Base-by-base conservation (phyloP, 2,888 invertebrate species). In the Microdon myrmicae region DNA sequence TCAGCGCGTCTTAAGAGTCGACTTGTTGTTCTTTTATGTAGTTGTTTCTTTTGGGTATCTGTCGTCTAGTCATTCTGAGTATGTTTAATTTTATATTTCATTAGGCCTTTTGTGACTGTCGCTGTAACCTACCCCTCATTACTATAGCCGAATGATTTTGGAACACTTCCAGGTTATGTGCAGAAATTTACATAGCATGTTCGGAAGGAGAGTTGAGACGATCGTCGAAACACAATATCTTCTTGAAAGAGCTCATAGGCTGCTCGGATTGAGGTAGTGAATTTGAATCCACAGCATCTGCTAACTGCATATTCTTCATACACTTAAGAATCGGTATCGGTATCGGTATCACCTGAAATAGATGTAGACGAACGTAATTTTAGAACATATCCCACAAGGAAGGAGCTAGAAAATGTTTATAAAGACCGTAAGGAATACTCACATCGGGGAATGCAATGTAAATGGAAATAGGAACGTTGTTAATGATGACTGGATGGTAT, bases 1-100 rank as follows among this genome's bases (percentile, higher is more conserved):
- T n/a, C n/a, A n/a, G n/a, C n/a, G n/a, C n/a, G n/a, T n/a, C n/a
- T n/a, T n/a, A n/a, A n/a, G n/a, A n/a, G n/a, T n/a, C n/a, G n/a
- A n/a, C n/a, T n/a, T n/a, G n/a, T n/a, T n/a, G n/a, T n/a, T n/a
- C n/a, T n/a, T n/a, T n/a, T n/a, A n/a, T n/a, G n/a, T 45, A 48
- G 51, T 45, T 29, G 45, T 53, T 53, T 26, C 26, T 58, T 58
- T 58, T 45, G 20, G n/a, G 51, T 64, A 53, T 58, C 49, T 58
- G 64, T 58, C 58, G 64, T 64, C 64, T 64, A 64, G 64, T 53
- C 64, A 41, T 58, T 58, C 64, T 38, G 34, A 49, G 39, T 35
- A 58, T 47, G 25, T 58, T 51, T 44, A 10, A 31, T 58, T 64
- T 51, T 44, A n/a, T 43, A 32, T 44, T 44, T 28, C 20, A 9